Base-by-base conservation (phyloP, 2,113 vertebrate genomes). In the Crotalus horridus region DNA sequence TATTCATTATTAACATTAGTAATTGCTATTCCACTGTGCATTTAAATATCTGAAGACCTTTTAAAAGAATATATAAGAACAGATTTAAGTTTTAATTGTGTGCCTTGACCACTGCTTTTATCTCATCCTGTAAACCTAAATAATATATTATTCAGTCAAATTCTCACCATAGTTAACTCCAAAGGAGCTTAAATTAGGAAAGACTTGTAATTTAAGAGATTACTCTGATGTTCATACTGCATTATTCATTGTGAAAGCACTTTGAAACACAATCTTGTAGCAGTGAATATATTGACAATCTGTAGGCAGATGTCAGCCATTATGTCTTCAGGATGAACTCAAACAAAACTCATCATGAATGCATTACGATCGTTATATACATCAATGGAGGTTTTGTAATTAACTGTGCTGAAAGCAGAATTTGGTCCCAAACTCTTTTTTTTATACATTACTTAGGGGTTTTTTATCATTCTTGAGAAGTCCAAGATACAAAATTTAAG, bases 271-370 rank as follows among this genome's bases (percentile, higher is more conserved):
- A 93, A 87, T 43, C 81, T 48, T 87, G 88, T 26, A 54, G 58
- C 46, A 43, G n/a, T 93, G 89, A 93, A 61, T 9, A 24, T 54
- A 48, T 86, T 90, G 46, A 56, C 89, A 93, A 86, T 48, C 56
- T 54, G 43, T 61, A 87, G 74, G 74, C 91, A 92, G 91, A 87
- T 64, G 6, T 90, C 92, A 93, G 56, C 89, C 89, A 93, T 93
- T 85, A 90, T 90, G 64, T 13, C 8, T 85, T 69, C 56, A 20
- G 48, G 85, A 93, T 87, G 43, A 93, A 55, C 55, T 93, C 46
- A 64, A 13, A 93, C 54, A 20, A 29, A 17, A 23, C 29, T 46
- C 53, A 48, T 33, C 54, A 81, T n/a, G 33, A 24, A n/a, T 29
- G 29, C 54, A 48, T 48, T 86, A 89, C 29, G 20, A 56, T 87